Evolutionary conservation across 2,113 vertebrate genomes (phyloP).

Genomic region (Xenus cinereus): DNA sequence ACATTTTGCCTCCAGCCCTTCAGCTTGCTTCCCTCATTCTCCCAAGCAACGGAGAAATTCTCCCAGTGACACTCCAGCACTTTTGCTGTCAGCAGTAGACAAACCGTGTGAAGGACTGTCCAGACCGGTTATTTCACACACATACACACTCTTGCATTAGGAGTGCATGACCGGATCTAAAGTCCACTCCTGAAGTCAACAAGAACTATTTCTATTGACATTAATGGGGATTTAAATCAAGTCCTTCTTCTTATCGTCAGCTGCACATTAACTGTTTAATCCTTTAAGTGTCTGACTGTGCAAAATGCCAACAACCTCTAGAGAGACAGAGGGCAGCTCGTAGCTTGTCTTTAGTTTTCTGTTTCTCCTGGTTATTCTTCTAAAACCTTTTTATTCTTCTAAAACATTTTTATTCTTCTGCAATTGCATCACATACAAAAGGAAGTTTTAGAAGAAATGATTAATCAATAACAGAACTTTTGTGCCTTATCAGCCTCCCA

Average conservation of each 20-base stretch:
- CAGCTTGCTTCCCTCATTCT: not conserved
- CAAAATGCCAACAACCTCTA: not conserved
- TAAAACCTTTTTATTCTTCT: not conserved
- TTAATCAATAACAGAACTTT: not conserved
- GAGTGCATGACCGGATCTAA: rapidly evolving
- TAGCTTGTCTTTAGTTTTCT: not conserved
- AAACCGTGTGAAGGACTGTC: not conserved
- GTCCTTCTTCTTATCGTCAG: not conserved
- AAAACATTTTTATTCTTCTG: not conserved
- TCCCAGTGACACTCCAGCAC: not conserved
- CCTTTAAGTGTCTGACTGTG: not conserved
- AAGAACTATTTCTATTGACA: not conserved
- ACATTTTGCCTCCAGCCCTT: not conserved
- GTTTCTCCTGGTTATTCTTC: not conserved
- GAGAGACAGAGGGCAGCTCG: rapidly evolving
- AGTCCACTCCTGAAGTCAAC: not conserved
- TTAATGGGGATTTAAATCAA: not conserved
- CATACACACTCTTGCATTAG: not conserved
- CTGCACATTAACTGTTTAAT: not conserved
- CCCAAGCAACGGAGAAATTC: not conserved
- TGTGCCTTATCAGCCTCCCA: not conserved
- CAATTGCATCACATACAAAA: not conserved
- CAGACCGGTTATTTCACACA: not conserved
- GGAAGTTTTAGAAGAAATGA: not conserved
- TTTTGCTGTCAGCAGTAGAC: not conserved